These are phyloP conservation scores for Montipora efflorescens DNA, from an alignment of 64 coral and sea anemone genomes.

Conservation along the genomic window DNA sequence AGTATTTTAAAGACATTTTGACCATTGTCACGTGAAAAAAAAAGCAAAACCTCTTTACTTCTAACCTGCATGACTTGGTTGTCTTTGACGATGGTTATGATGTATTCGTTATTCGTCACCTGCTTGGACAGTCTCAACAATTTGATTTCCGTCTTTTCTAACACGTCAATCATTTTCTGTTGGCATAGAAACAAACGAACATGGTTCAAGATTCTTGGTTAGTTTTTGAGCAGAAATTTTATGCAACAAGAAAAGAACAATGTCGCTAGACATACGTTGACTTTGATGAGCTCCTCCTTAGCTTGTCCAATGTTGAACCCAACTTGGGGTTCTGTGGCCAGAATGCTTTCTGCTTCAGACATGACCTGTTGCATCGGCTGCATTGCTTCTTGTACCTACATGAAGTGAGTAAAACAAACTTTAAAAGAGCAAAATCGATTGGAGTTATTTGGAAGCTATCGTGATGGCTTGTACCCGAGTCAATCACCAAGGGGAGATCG, in stretches of 20 bases:
- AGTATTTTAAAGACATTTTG: background rate
- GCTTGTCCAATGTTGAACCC: slow-evolving; percentile 85
- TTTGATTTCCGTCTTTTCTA: slow-evolving; percentile 90
- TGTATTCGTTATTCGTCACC: slow-evolving; percentile 93
- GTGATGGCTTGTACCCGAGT: no score
- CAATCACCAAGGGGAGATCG: no score
- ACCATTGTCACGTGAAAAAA: background rate
- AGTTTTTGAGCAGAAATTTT: background rate
- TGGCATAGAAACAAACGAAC: background rate
- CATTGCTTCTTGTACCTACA: slow-evolving; percentile 79
- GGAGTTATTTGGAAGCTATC: no score
- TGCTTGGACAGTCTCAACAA: slow-evolving; percentile 88
- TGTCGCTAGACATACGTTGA: slow-evolving; percentile 68
- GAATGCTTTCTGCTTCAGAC: slow-evolving; percentile 80
- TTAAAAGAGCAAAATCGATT: background rate
- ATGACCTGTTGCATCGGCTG: slow-evolving; percentile 92
- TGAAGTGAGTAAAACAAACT: background rate
- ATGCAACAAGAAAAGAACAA: background rate
- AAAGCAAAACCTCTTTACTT: background rate
- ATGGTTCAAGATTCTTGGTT: background rate
- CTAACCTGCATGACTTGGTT: slow-evolving; percentile 86
- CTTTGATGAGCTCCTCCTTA: slow-evolving; percentile 84
- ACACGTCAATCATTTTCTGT: slow-evolving; percentile 77
- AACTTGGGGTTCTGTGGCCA: slow-evolving; percentile 75
- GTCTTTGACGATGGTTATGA: slow-evolving; percentile 95